Percentiles rank a stretch among this genome's conserved stretches.
Evolutionary conservation across 2,888 invertebrate genomes (phyloP).

Genomic region (Tillus elongatus): DNA sequence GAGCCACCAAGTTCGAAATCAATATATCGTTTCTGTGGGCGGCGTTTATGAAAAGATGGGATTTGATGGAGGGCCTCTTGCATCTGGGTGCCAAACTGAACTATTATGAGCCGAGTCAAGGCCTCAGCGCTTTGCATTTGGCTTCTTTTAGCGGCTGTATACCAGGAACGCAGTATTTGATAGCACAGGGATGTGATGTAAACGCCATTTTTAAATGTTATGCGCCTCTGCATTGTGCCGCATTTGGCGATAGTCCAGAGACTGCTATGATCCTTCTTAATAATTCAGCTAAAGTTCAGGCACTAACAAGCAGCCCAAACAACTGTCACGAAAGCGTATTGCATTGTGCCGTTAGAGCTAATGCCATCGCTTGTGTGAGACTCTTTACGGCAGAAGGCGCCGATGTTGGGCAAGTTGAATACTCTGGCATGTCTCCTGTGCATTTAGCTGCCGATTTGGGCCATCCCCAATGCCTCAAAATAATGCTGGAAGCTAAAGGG

Average conservation of each 20-base stretch:
- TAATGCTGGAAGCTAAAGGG: constrained; percentile 64
- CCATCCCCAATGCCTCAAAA: constrained; percentile 62
- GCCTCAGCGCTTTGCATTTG: constrained; percentile 65
- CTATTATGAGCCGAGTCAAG: constrained; percentile 60
- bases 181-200: constrained; percentile 59
- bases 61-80: constrained; percentile 55
- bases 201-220: constrained; percentile 62
- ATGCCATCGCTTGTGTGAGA: constrained; percentile 69
- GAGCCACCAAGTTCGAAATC: constrained; percentile 57
- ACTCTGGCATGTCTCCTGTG: constrained; percentile 68
- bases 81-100: constrained; percentile 61
- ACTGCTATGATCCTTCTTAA: constrained; percentile 70
- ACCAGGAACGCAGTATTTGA: constrained; percentile 59
- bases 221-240: constrained; percentile 81
- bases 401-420: constrained; percentile 65
- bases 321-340: constrained; percentile 67
- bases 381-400: constrained; percentile 67
- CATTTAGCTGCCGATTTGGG: constrained; percentile 76
- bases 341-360: constrained; percentile 79
- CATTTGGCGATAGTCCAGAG: constrained; percentile 76
- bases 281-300: constrained; percentile 57
- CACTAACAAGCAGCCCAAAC: constrained; percentile 51
- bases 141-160: constrained; percentile 71
- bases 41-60: constrained; percentile 61
- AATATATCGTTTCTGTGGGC: constrained; percentile 66